Percentiles rank a stretch among this genome's conserved stretches.
Conservation (phyloP, 2,797 vertebrate species). For the Coccyzus lansbergi region DNA sequence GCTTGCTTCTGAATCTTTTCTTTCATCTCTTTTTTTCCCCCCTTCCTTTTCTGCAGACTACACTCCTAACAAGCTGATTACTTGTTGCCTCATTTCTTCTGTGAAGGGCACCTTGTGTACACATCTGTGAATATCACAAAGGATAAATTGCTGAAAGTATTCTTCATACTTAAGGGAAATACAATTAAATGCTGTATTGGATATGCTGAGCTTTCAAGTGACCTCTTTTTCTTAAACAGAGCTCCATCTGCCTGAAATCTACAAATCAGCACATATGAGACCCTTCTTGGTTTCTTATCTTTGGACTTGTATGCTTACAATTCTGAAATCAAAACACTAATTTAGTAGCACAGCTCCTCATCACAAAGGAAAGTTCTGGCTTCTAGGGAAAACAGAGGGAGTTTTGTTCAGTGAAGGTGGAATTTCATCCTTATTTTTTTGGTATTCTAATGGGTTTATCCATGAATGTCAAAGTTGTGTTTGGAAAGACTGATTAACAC, state of each 20-base stretch:
- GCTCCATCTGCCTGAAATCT: neutral
- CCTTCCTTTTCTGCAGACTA: neutral
- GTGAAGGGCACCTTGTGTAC: neutral
- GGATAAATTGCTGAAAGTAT: neutral
- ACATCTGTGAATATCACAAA: neutral
- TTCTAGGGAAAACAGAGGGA: neutral
- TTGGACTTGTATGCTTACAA: neutral
- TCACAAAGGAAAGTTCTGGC: neutral
- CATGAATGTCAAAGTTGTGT: accelerated
- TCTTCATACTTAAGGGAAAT: neutral
- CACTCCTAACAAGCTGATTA: neutral
- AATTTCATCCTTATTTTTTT: neutral
- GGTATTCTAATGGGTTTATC: neutral
- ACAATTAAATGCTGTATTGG: neutral
- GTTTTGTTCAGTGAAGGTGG: neutral
- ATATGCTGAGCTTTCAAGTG: neutral
- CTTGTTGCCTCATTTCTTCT: neutral
- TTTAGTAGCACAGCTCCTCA: neutral
- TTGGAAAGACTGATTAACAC: neutral
- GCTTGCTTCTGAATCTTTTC: neutral
- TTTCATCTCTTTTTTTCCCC: neutral
- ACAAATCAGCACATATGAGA: neutral
- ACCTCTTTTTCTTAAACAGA: neutral
- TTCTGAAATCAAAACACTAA: neutral
- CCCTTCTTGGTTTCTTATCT: neutral